Evolutionary conservation across 1,140 invertebrate genomes (phyloP).

Genomic region (Coptotermes formosanus): DNA sequence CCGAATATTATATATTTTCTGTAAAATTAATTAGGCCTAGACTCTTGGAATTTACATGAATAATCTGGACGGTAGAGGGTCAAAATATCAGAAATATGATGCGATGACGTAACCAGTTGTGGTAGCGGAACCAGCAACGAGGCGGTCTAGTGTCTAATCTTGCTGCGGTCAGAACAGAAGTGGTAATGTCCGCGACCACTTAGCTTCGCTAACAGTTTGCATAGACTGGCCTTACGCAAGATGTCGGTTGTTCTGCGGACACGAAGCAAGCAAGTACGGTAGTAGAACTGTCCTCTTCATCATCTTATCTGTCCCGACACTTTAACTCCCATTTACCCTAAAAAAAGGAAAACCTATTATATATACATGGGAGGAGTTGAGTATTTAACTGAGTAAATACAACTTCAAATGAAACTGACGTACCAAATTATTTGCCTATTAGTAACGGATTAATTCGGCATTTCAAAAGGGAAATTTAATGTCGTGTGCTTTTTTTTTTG

Average conservation of each 20-base stretch:
- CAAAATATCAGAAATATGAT: neutral
- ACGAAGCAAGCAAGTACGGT: neutral
- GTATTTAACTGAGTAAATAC: neutral
- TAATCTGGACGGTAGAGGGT: too few species aligned
- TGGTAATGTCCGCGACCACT: neutral
- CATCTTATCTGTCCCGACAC: neutral
- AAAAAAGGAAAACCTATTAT: neutral
- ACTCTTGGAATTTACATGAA: too few species aligned
- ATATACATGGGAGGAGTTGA: neutral
- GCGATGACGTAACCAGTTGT: neutral
- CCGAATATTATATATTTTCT: too few species aligned
- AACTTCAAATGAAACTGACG: neutral
- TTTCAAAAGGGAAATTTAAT: slow-evolving; percentile 11
- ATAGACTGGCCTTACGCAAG: neutral
- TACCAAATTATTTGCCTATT: slow-evolving; percentile 15
- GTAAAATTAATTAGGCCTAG: too few species aligned
- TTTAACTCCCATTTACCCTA: neutral
- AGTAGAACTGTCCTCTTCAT: neutral
- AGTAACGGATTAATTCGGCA: slow-evolving; percentile 15
- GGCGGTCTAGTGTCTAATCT: neutral
- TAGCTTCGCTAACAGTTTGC: neutral
- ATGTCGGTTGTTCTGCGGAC: neutral
- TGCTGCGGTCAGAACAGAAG: neutral
- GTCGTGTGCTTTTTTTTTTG: neutral
- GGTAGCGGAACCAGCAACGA: neutral